Evolutionary conservation across 2,797 vertebrate species (phyloP), one percentile per base, ranked within the genome.

Genomic region (Tamandua tetradactyla): DNA sequence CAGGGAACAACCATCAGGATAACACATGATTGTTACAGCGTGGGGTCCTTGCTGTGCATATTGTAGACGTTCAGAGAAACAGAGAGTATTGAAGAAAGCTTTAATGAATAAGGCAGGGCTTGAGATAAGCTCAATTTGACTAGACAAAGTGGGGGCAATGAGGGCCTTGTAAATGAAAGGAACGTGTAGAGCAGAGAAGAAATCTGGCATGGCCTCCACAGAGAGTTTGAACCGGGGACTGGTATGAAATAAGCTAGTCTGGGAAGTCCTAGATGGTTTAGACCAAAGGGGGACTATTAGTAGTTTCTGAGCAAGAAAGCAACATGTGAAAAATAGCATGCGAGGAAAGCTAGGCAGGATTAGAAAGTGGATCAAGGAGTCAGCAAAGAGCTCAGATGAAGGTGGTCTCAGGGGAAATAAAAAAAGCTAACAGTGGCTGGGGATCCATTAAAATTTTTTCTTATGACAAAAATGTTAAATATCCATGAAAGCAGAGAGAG

Each of bases 251-350:
- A 87, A 90, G 86, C n/a, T 52, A 57, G 75, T 74, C 74, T 74
- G 40, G 35, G n/a, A 87, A 90, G 92, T n/a, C n/a, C n/a, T n/a
- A n/a, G n/a, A n/a, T n/a, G n/a, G n/a, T n/a, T n/a, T n/a, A 87
- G 55, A 69, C 47, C 62, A 71, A 44, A 71, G 35, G 35, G 27
- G 37, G 59, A 62, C 78, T 52, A 37, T 87, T 92, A 69, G 64
- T 80, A 86, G 82, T 95, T 95, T 94, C 66, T 61, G 86, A 95
- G 78, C 25, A 87, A 89, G 75, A 91, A 49, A 87, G 42, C 42
- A 74, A 37, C 44, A 20, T 57, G 71, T 87, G 66, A 71, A 93
- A 94, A 94, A 76, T 87, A 95, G 35, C 89, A 57, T 72, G 23
- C 62, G 64, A 84, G 66, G 84, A 92, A 79, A 35, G 61, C 23